Percentiles rank a stretch among this genome's conserved stretches.
Evolutionary conservation across 2,888 invertebrate genomes (phyloP).

Genomic region (Gasteruption jaculator): DNA sequence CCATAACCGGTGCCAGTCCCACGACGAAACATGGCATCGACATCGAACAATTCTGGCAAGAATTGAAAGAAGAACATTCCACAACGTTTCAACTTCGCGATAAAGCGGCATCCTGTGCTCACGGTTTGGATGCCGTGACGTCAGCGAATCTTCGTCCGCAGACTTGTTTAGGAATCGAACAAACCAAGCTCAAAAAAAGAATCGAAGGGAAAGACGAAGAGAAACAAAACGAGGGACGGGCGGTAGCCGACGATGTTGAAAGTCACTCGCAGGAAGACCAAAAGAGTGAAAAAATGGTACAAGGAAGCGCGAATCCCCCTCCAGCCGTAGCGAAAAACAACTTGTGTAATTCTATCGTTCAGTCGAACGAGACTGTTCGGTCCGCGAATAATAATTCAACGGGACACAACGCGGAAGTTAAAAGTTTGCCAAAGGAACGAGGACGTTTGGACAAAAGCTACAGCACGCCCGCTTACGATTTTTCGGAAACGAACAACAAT

Average conservation of each 20-base stretch:
- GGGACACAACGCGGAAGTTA: too few relatives aligned
- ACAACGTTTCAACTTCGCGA: constrained; percentile 64
- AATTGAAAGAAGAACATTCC: constrained; percentile 60
- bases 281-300: constrained; percentile 29
- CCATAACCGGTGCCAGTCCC: constrained; percentile 81
- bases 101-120: constrained; percentile 75
- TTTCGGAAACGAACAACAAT: constrained; percentile 46
- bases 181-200: constrained; percentile 34
- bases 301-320: too few relatives aligned
- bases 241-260: not conserved
- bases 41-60: constrained; percentile 74
- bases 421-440: constrained; percentile 50
- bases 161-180: constrained; percentile 59
- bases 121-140: constrained; percentile 66
- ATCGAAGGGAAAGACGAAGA: constrained; percentile 28
- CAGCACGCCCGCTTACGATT: constrained; percentile 79
- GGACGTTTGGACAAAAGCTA: constrained; percentile 74
- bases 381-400: not conserved
- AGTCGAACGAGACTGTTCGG: too few relatives aligned
- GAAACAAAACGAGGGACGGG: constrained; percentile 21
- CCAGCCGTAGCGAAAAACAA: too few relatives aligned
- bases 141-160: constrained; percentile 56
- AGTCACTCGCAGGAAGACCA: constrained; percentile 14
- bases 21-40: constrained; percentile 61
- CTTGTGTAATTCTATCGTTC: too few relatives aligned